Evolutionary conservation across 2,888 invertebrate genomes (phyloP).

Genomic region (Oligia latruncula): DNA sequence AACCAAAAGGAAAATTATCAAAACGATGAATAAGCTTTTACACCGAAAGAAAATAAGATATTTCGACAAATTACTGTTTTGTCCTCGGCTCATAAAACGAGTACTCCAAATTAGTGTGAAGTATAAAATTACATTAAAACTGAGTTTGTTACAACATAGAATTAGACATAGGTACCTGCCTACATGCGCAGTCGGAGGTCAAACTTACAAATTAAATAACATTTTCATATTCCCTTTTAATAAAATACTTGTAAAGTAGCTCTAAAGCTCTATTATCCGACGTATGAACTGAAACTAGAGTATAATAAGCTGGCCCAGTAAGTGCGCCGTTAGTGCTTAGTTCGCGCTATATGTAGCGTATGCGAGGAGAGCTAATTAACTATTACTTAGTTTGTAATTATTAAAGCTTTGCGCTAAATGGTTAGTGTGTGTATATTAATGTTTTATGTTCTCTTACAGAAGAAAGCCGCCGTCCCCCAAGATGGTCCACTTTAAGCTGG

Average conservation of each 20-base stretch:
- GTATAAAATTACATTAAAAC: slow-evolving; percentile 3
- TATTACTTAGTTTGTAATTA: slow-evolving; percentile 41
- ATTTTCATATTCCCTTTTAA: slow-evolving; percentile 18
- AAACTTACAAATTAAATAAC: slow-evolving; percentile 6
- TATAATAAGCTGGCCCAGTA: slow-evolving; percentile 6
- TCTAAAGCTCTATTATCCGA: slow-evolving; percentile 16
- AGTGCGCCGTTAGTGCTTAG: slow-evolving; percentile 7
- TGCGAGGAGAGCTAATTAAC: slow-evolving; percentile 19
- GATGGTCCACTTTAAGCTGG: slow-evolving; percentile 72
- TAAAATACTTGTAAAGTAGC: slow-evolving; percentile 28
- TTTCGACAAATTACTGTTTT: background rate
- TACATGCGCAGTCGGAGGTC: background rate
- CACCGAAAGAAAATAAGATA: background rate
- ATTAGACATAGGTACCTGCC: background rate
- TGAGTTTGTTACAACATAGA: background rate
- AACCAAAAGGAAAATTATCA: slow-evolving; percentile 3
- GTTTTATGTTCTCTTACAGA: slow-evolving; percentile 63
- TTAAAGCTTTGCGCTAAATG: slow-evolving; percentile 21
- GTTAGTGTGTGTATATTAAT: slow-evolving; percentile 14
- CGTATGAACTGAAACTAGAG: slow-evolving; percentile 26
- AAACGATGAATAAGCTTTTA: background rate
- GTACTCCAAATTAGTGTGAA: background rate
- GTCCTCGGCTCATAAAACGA: background rate
- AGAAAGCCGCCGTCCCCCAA: slow-evolving; percentile 63
- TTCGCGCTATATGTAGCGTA: background rate